Evolutionary conservation across 2,113 vertebrate species (phyloP).

Genomic region (Mystacornis crossleyi): DNA sequence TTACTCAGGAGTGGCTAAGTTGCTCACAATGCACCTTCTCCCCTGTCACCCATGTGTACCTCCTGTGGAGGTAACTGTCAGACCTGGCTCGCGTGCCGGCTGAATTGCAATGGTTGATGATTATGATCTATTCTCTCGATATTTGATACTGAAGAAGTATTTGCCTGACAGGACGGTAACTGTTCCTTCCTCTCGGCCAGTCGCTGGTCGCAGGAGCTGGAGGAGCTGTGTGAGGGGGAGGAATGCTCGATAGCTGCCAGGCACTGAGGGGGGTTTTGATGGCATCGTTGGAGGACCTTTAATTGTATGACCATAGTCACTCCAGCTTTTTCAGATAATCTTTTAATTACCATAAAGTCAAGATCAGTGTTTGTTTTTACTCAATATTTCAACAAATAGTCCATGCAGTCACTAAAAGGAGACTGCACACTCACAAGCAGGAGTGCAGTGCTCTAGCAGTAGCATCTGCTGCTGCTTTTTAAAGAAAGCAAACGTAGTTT

Average conservation of each 20-base stretch:
- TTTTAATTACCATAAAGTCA: background rate
- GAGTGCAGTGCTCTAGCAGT: background rate
- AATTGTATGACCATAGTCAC: background rate
- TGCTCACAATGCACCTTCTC: background rate
- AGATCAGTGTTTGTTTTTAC: background rate
- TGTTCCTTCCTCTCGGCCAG: background rate
- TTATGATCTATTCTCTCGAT: background rate
- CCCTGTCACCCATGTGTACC: background rate
- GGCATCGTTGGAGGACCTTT: background rate
- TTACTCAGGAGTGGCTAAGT: background rate
- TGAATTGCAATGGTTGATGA: background rate
- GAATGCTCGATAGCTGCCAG: background rate
- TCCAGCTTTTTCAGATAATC: background rate
- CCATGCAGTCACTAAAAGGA: background rate
- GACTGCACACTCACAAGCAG: background rate
- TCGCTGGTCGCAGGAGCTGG: background rate
- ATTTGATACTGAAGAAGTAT: background rate
- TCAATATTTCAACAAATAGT: background rate
- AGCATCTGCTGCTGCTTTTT: background rate
- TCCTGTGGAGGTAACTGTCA: slow-evolving; percentile 37
- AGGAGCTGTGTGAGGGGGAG: background rate
- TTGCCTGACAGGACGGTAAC: background rate
- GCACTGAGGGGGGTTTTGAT: background rate
- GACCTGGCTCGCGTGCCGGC: background rate
- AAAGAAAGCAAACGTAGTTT: background rate